Conservation (phyloP, 2,797 vertebrate genomes). For the Chromobotia macracanthus region DNA sequence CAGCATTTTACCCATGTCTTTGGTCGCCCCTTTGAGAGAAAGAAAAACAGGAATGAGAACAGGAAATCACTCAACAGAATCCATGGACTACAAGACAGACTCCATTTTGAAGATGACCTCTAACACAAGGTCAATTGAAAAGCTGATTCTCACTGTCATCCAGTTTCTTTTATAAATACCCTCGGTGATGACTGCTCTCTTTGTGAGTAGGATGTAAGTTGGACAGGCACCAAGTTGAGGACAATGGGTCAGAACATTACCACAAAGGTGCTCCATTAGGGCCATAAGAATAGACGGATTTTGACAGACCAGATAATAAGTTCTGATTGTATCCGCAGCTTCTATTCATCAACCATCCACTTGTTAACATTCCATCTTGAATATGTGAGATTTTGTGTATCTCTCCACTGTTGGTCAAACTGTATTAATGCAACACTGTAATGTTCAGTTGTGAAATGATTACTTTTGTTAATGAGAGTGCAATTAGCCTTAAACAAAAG, state of each 20-base stretch:
- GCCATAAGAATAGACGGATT: constrained; percentile 49
- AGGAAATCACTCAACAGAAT: constrained; percentile 38
- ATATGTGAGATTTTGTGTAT: constrained; percentile 25
- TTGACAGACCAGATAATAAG: constrained; percentile 50
- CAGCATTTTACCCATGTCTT: constrained; percentile 99
- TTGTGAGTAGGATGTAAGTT: constrained; percentile 31
- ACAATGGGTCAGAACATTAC: constrained; percentile 57
- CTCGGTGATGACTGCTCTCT: constrained; percentile 39
- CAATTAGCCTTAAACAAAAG: constrained; percentile 23
- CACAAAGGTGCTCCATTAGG: constrained; percentile 56
- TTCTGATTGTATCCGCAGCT: constrained; percentile 51
- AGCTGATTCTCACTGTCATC: constrained; percentile 1
- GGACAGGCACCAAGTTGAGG: constrained; percentile 42
- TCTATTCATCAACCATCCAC: constrained; percentile 47
- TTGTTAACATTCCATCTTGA: constrained; percentile 29
- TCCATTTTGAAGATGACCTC: constrained; percentile 21
- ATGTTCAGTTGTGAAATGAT: not conserved
- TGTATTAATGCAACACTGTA: constrained; percentile 4
- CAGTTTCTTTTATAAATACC: constrained; percentile 35
- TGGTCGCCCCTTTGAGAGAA: constrained; percentile 88
- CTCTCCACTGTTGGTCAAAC: constrained; percentile 40
- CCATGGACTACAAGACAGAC: constrained; percentile 25
- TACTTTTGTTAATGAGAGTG: constrained; percentile 17
- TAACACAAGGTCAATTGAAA: constrained; percentile 18
- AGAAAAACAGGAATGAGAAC: constrained; percentile 9